Percentiles rank a stretch among this genome's conserved stretches.
phyloP scores from a whole-genome alignment of 2,888 invertebrate genomes.

The Lochmaea capreae region DNA sequence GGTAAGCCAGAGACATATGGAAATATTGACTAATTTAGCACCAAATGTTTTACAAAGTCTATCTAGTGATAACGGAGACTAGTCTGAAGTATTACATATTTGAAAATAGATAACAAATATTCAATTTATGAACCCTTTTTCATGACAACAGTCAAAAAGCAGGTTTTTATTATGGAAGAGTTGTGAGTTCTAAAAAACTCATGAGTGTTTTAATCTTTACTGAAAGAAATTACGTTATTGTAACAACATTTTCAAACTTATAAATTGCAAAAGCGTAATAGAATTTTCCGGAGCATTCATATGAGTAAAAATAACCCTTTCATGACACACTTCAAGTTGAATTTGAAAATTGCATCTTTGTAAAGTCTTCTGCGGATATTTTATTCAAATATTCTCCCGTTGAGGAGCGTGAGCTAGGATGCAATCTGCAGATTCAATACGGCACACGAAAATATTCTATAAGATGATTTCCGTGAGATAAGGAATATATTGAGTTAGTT shows the following conservation, averaged over 20 bases:
- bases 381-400: conserved; percentile 13
- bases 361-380: conserved; percentile 13
- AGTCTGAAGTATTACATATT: no score
- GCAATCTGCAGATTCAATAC: conserved; percentile 14
- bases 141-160: no score
- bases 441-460: not conserved
- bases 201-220: no score
- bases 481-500: conserved; percentile 7
- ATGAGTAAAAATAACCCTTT: not conserved
- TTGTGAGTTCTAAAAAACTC: no score
- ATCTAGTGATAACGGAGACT: no score
- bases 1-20: no score
- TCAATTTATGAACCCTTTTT: no score
- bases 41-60: no score
- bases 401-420: conserved; percentile 5
- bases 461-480: conserved; percentile 16
- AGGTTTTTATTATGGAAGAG: no score
- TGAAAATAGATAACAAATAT: no score
- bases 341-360: conserved; percentile 5
- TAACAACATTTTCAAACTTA: not conserved
- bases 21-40: no score
- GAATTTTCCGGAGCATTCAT: not conserved
- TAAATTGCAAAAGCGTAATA: not conserved
- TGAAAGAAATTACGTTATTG: not conserved
- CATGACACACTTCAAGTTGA: not conserved